phyloP scores from a whole-genome alignment of 2,888 invertebrate genomes.

The Phortica magna region DNA sequence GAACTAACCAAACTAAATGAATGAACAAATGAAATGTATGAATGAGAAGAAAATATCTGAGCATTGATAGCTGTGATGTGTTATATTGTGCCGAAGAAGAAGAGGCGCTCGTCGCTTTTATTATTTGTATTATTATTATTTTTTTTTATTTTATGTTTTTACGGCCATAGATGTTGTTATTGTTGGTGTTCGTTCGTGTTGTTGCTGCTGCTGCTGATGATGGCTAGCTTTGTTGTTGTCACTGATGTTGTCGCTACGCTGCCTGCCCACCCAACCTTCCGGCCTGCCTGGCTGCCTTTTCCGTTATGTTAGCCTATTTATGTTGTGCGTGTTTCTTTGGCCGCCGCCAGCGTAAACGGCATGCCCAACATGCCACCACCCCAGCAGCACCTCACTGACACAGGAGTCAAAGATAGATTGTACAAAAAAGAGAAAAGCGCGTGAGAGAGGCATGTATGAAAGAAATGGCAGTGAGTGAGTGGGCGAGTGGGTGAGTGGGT shows the following conservation, averaged over 20 bases:
- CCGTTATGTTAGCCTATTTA: too few relatives aligned
- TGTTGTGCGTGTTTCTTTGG: not conserved
- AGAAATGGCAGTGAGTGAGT: too few relatives aligned
- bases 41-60: not conserved
- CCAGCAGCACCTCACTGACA: not conserved
- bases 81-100: not conserved
- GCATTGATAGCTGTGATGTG: not conserved
- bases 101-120: not conserved
- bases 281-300: too few relatives aligned
- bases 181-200: not conserved
- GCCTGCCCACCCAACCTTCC: too few relatives aligned
- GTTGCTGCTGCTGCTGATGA: not conserved
- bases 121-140: not conserved
- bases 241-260: too few relatives aligned
- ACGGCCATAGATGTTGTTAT: not conserved
- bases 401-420: constrained; percentile 25
- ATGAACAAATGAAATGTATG: constrained; percentile 8
- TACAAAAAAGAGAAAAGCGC: constrained; percentile 8
- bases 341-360: constrained; percentile 1
- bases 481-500: too few relatives aligned
- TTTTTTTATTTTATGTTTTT: not conserved
- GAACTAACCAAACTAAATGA: not conserved
- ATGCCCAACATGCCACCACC: not conserved
- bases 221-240: not conserved
- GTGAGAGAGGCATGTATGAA: not conserved